Evolutionary conservation across 2,888 invertebrate species (phyloP).

Genomic region (Leptinotarsa rubiginosa): DNA sequence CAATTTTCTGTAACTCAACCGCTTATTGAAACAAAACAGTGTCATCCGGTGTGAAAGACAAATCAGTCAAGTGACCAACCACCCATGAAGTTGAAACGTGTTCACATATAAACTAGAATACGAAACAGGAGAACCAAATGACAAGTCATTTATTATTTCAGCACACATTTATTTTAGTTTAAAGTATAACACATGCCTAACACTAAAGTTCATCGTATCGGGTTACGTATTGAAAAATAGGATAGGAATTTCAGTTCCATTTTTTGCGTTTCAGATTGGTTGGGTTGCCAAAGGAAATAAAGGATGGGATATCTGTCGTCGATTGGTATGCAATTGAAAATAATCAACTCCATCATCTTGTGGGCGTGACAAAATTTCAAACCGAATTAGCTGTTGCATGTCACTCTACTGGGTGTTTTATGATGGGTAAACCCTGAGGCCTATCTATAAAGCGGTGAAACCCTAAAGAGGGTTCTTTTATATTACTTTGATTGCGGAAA

Average conservation of each 20-base stretch:
- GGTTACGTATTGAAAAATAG: constrained; percentile 3
- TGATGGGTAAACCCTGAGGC: too few species aligned
- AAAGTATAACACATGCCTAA: constrained; percentile 26
- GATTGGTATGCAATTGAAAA: background rate
- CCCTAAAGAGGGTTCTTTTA: too few species aligned
- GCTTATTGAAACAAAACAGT: constrained; percentile 12
- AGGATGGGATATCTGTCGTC: background rate
- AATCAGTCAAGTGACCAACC: constrained; percentile 30
- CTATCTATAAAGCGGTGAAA: too few species aligned
- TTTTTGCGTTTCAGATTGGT: constrained; percentile 3
- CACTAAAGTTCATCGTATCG: constrained; percentile 4
- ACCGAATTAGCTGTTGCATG: background rate
- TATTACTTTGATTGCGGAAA: too few species aligned
- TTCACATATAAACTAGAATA: constrained; percentile 7
- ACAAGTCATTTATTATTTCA: constrained; percentile 31
- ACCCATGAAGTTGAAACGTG: constrained; percentile 27
- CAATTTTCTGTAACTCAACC: background rate
- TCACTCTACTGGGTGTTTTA: too few species aligned
- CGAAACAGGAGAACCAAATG: constrained; percentile 19
- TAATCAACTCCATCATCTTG: background rate
- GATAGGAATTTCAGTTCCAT: background rate
- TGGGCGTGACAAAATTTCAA: background rate
- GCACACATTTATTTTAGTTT: constrained; percentile 29
- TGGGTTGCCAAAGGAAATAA: constrained; percentile 5
- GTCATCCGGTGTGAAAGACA: constrained; percentile 21